Percentiles rank a stretch among this genome's conserved stretches.
Conservation (phyloP, 2,113 vertebrate species). For the Gopherus flavomarginatus region DNA sequence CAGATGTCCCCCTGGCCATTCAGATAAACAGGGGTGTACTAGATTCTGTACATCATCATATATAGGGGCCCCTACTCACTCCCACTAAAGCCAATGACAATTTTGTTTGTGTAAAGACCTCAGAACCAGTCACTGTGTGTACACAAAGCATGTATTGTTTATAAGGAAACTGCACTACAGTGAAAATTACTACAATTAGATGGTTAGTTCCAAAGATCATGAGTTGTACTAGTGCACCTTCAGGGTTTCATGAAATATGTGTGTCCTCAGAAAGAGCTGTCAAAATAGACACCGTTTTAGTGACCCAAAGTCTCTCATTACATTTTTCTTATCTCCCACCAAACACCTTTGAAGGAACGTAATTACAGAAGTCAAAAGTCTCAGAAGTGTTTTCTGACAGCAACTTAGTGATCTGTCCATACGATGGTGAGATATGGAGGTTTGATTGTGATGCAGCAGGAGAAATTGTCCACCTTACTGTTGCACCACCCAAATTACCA, state of each 20-base stretch:
- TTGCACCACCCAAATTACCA: neutral
- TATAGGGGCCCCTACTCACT: neutral
- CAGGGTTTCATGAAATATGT: neutral
- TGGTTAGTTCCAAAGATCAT: neutral
- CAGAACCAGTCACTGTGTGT: neutral
- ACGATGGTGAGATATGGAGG: neutral
- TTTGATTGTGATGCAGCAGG: neutral
- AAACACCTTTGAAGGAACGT: conserved; percentile 9
- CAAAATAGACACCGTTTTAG: neutral
- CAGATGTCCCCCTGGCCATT: neutral
- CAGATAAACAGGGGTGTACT: too few relatives aligned
- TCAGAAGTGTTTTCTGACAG: neutral
- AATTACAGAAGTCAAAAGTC: neutral
- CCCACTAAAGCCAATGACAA: neutral
- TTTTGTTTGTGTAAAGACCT: neutral
- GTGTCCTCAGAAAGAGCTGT: neutral
- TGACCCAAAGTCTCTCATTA: neutral
- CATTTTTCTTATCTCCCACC: neutral
- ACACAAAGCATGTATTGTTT: neutral
- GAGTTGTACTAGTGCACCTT: accelerated
- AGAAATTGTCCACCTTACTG: neutral
- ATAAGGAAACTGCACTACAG: neutral
- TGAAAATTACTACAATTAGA: neutral
- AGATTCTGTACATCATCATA: neutral
- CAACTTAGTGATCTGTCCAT: neutral